Evolutionary conservation across 1,140 invertebrate genomes (phyloP), one percentile per base, ranked within the genome.

Genomic region (Chymomyza costata): DNA sequence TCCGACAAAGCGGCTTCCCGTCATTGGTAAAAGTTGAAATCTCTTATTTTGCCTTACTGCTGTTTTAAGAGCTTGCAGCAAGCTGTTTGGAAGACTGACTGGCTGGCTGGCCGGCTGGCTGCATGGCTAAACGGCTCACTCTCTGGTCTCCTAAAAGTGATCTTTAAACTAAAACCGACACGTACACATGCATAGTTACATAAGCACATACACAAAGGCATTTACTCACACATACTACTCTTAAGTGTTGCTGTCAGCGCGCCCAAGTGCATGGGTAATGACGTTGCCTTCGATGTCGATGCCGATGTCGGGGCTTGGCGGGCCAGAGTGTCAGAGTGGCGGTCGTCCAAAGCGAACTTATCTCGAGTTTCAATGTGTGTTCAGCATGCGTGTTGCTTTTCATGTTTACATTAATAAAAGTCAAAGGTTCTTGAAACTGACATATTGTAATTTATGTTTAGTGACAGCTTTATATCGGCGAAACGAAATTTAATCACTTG

Each of bases 361-460:
- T 80, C 73, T 80, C 68, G 51, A 60, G 48, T 62, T 73, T 58
- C 59, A 63, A 60, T 65, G 61, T 58, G 48, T 66, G 73, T 70
- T 63, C 62, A 56, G 66, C 73, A 58, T 80, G 73, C 73, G 73
- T 80, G 73, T 80, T 80, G 76, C 74, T 63, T 78, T 80, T 68
- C 74, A 81, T 80, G 74, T 80, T 81, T 80, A 80, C 74, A 80
- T 80, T 80, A 80, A 80, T 80, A 80, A 73, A 80, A 80, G 74
- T 80, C 74, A 80, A 80, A 80, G 74, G 74, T 80, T 80, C 74
- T 80, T 51, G 74, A 81, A 54, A 66, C 74, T 80, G 74, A 80
- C 74, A 80, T 74, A 80, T 80, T 80, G 74, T 81, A 80, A 80
- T 80, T 81, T 80, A 80, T 80, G 74, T 80, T 57, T 73, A 80